Base-by-base conservation (phyloP, 1,140 invertebrate genomes). In the Patella vulgata region DNA sequence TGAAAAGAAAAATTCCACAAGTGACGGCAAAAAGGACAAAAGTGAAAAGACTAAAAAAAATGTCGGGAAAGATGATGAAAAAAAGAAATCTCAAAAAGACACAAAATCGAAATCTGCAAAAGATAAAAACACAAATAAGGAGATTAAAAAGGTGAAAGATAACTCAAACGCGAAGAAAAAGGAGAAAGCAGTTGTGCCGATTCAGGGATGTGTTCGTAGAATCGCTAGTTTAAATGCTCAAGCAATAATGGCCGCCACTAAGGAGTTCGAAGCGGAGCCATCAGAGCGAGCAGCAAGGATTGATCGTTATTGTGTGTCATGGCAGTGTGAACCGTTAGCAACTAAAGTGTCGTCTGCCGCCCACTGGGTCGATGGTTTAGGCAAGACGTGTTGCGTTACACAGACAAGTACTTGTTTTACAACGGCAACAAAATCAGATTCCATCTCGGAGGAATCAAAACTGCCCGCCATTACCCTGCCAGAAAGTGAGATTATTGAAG, bases 201-300 rank as follows among this genome's bases (percentile, higher is more conserved):
- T 17, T 1, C 28, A 23, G 23, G 14, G 28, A 1, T 28, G 47
- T 21, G 8, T n/a, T 40, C 12, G 52, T 8, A 25, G 48, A 67
- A 68, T 68, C 17, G 68, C 56, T 12, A 68, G 65, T n/a, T 51
- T 64, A 33, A 71, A 68, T 50, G 61, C 61, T 40, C 40, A 65
- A 17, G 54, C 57, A 6, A 53, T 58, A 14, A 60, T 64, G 48
- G 57, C 59, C 28, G 52, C 31, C 14, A 33, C 40, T 31, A 9
- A 59, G 53, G 63, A 56, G 33, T 31, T 14, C 48, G 56, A 62
- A 60, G 56, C 48, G 27, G 58, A 59, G 40, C 36, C 51, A 54
- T 51, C 56, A 46, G 60, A 66, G 33, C 52, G 57, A 44, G 57
- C 58, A 31, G 57, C 64, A 28, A 46, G 67, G 43, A 68, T 55